Conservation (phyloP, 2,113 vertebrate species). For the Oreochromis tanganicae region DNA sequence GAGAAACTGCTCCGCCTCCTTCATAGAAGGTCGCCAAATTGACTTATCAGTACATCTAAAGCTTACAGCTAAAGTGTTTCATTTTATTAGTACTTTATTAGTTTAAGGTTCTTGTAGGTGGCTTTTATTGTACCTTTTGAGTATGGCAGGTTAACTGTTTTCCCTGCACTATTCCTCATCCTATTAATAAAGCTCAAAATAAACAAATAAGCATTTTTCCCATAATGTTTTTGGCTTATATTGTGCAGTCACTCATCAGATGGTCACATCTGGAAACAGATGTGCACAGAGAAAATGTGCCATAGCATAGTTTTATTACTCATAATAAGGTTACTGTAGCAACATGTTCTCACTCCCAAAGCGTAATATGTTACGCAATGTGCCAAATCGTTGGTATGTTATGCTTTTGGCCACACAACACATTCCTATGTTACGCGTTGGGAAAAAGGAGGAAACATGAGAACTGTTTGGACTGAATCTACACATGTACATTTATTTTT, state of each 20-base stretch:
- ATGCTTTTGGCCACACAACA: rapidly evolving
- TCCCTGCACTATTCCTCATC: neutral
- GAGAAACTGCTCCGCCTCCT: neutral
- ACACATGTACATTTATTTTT: neutral
- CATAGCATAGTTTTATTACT: neutral
- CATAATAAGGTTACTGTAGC: neutral
- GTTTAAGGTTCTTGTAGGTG: neutral
- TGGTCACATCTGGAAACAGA: neutral
- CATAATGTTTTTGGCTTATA: neutral
- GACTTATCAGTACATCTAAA: rapidly evolving
- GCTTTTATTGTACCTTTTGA: neutral
- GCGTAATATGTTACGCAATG: neutral
- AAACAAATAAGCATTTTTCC: neutral
- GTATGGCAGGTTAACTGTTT: neutral
- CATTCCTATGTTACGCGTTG: rapidly evolving
- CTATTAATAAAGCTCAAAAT: neutral
- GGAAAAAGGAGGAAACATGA: neutral
- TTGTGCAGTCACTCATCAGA: neutral
- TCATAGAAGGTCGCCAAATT: neutral
- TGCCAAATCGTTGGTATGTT: neutral
- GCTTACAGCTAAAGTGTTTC: neutral
- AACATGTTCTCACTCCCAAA: rapidly evolving
- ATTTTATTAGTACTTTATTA: neutral
- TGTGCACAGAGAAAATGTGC: neutral
- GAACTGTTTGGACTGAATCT: neutral